Conservation (phyloP, 2,888 invertebrate species). For the Timema podura region DNA sequence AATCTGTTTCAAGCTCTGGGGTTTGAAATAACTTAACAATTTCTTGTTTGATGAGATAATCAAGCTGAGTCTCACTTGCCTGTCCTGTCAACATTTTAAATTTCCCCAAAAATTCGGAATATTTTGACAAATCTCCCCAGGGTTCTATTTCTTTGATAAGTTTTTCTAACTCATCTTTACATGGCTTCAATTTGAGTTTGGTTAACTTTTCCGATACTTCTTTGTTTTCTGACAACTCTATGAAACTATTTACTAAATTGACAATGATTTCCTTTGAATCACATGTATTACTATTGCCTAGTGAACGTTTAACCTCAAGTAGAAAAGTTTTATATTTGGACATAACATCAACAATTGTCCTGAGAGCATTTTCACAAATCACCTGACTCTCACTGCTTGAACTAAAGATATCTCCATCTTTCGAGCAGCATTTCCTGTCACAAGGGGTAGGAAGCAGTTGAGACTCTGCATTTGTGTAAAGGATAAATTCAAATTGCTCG, state of each 20-base stretch:
- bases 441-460: not conserved
- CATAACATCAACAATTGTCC: not conserved
- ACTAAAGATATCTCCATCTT: not conserved
- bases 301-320: not conserved
- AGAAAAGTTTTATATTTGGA: not conserved
- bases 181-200: constrained; percentile 1
- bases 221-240: not conserved
- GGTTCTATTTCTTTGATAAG: constrained; percentile 10
- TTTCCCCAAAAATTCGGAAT: constrained; percentile 1
- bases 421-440: not conserved
- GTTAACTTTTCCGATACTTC: constrained; percentile 1
- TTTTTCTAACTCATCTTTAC: constrained; percentile 1
- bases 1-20: not conserved
- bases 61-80: constrained; percentile 12
- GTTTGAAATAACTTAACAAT: not conserved
- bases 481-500: constrained; percentile 7
- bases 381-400: not conserved
- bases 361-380: not conserved
- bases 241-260: not conserved
- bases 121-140: constrained; percentile 5
- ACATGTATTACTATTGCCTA: not conserved
- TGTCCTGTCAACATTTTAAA: constrained; percentile 11
- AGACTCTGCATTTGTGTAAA: constrained; percentile 10
- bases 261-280: not conserved
- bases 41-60: constrained; percentile 2